These are phyloP conservation scores for Callimorpha dominula DNA, from an alignment of 2,888 invertebrate genomes.

Conservation along the genomic window DNA sequence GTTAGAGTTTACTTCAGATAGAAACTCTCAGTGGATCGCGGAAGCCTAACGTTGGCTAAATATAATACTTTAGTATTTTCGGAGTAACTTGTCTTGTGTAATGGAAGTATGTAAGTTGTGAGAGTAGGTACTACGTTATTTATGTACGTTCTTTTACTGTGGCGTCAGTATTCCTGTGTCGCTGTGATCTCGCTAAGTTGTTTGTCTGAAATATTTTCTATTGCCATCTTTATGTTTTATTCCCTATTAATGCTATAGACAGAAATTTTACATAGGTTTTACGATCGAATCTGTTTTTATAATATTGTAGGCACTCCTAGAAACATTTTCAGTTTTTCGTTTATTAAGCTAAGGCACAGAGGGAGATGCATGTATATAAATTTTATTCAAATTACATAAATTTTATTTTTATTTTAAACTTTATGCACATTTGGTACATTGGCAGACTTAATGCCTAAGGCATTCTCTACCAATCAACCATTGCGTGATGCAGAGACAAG, in stretches of 20 bases:
- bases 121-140: slow-evolving; percentile 49
- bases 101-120: slow-evolving; percentile 50
- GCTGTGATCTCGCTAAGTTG: slow-evolving; percentile 32
- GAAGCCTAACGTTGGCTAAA: slow-evolving; percentile 67
- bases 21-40: slow-evolving; percentile 57
- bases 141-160: slow-evolving; percentile 36
- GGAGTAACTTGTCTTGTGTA: slow-evolving; percentile 55
- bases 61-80: slow-evolving; percentile 65
- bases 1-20: slow-evolving; percentile 43
- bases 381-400: neutral
- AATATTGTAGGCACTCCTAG: neutral
- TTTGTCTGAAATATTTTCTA: slow-evolving; percentile 35
- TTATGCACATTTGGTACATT: no score
- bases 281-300: slow-evolving; percentile 8
- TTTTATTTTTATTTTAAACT: no score
- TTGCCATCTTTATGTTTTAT: slow-evolving; percentile 23
- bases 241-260: slow-evolving; percentile 20
- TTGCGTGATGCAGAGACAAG: no score
- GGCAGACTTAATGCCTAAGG: no score
- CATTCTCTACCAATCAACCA: no score
- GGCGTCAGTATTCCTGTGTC: slow-evolving; percentile 20
- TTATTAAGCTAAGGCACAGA: neutral
- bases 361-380: neutral
- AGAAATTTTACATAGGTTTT: slow-evolving; percentile 27
- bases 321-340: neutral